Conservation (phyloP, 1,140 invertebrate species). For the Capitella teleta region DNA sequence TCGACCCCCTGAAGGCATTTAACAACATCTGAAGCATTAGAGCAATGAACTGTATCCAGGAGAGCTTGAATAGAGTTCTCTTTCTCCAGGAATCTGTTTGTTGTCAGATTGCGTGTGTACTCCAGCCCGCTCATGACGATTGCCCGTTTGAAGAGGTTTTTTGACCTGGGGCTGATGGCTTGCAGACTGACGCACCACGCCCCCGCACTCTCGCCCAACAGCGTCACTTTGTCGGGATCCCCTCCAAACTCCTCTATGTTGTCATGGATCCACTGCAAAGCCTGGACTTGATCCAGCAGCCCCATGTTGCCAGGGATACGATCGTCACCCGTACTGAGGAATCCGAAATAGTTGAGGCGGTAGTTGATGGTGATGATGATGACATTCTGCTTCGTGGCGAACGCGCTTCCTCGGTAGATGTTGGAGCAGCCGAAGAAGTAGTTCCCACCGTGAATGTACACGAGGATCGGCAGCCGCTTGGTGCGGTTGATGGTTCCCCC, state of each 20-base stretch:
- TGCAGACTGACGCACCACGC: constrained; percentile 14
- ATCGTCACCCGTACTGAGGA: background rate
- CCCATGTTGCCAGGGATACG: constrained; percentile 22
- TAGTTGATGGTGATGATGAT: background rate
- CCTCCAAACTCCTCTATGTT: constrained; percentile 26
- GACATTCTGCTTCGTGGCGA: background rate
- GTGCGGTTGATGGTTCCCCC: background rate
- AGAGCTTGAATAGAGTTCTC: no score
- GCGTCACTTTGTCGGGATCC: constrained; percentile 18
- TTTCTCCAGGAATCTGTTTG: no score
- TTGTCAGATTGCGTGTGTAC: no score
- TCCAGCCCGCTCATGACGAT: background rate
- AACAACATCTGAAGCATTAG: no score
- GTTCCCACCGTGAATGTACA: background rate
- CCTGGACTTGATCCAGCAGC: constrained; percentile 20
- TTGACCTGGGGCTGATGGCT: constrained; percentile 4
- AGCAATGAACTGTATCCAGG: no score
- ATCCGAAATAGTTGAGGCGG: background rate
- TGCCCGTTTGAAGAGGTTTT: background rate
- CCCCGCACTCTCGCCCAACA: constrained; percentile 20
- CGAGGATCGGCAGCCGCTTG: background rate
- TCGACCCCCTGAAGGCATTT: no score
- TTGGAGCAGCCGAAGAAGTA: background rate
- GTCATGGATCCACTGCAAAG: constrained; percentile 22
- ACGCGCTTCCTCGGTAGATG: background rate